These are phyloP conservation scores for Drosophila silvestris DNA, from an alignment of 2,888 invertebrate species.

Conservation along the genomic window DNA sequence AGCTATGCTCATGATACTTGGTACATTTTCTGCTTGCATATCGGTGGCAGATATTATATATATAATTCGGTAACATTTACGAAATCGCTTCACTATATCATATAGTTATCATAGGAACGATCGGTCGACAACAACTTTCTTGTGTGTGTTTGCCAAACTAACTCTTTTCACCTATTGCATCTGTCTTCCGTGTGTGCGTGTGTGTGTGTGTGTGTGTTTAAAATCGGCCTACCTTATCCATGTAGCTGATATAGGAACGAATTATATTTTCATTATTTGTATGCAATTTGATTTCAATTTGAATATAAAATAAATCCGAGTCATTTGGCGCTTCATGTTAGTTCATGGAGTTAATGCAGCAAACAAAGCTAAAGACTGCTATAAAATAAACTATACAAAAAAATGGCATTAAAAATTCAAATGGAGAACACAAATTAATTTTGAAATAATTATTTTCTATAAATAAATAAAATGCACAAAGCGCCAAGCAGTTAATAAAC, in stretches of 20 bases:
- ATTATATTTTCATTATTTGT: neutral
- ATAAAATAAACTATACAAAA: conserved; percentile 8
- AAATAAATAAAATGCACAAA: conserved; percentile 33
- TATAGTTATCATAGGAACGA: conserved; percentile 11
- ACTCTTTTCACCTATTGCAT: neutral
- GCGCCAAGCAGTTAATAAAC: conserved; percentile 27
- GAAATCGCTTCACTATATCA: conserved; percentile 1
- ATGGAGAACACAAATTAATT: conserved; percentile 27
- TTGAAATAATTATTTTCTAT: conserved; percentile 42
- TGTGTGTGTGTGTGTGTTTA: neutral
- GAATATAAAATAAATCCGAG: neutral
- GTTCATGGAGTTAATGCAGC: neutral
- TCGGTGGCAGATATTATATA: neutral
- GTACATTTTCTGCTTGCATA: neutral
- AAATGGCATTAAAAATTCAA: conserved; percentile 15
- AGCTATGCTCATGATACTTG: conserved; percentile 8
- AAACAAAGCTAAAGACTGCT: conserved; percentile 1
- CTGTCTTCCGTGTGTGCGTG: neutral
- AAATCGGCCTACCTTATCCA: conserved; percentile 3
- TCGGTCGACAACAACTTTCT: conserved; percentile 2
- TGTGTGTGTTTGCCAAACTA: conserved; percentile 7
- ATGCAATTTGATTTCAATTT: neutral
- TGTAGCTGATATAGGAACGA: neutral
- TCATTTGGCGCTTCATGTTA: neutral
- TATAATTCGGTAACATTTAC: neutral